Evolutionary conservation across 2,797 vertebrate genomes (phyloP).

Genomic region (Microchirus variegatus): DNA sequence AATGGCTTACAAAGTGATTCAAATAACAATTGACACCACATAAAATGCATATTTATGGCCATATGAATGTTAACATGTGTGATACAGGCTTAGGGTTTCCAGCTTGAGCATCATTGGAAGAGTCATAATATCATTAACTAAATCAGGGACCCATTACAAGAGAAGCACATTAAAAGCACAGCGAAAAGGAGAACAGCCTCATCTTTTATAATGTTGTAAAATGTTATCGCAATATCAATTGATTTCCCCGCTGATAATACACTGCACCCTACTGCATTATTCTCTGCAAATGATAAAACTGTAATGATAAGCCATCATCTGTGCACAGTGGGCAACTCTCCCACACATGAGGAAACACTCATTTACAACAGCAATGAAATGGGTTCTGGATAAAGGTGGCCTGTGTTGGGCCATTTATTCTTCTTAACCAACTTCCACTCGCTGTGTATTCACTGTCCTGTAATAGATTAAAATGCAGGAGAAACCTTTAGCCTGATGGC

Average conservation of each 20-base stretch:
- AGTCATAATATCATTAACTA: constrained; percentile 22
- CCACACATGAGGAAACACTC: constrained; percentile 42
- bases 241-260: constrained; percentile 68
- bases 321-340: constrained; percentile 49
- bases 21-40: constrained; percentile 20
- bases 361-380: constrained; percentile 45
- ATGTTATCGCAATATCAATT: constrained; percentile 56
- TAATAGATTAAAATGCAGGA: constrained; percentile 47
- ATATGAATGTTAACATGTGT: constrained; percentile 1
- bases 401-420: constrained; percentile 20
- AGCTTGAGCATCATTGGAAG: constrained; percentile 12
- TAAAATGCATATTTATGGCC: background rate
- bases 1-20: background rate
- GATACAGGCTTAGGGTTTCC: background rate
- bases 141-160: constrained; percentile 31
- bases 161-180: constrained; percentile 19
- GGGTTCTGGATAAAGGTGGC: constrained; percentile 48
- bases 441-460: constrained; percentile 34
- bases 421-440: constrained; percentile 3
- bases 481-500: constrained; percentile 38
- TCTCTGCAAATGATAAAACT: constrained; percentile 60
- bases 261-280: constrained; percentile 50
- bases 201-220: constrained; percentile 42
- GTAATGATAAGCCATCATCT: constrained; percentile 72
- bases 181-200: constrained; percentile 37